Percentiles rank a stretch among this genome's conserved stretches.
phyloP scores from a whole-genome alignment of 2,888 invertebrate genomes.

The Lepidochitona cinerea region DNA sequence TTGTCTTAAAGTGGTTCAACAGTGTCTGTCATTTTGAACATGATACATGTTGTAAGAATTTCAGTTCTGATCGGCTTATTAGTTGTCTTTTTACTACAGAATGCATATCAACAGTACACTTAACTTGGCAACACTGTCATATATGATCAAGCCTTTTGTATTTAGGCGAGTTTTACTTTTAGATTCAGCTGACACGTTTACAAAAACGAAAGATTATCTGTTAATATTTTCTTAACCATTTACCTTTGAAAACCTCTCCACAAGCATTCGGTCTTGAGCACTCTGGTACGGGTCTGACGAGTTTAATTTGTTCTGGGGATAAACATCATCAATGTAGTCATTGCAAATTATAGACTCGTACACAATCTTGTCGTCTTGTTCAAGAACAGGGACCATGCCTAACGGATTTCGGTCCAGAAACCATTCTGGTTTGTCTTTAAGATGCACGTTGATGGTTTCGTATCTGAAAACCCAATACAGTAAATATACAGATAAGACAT shows the following conservation, averaged over 20 bases:
- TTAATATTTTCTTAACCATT: no score
- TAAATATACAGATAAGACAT: not conserved
- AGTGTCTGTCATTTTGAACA: no score
- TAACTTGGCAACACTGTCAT: no score
- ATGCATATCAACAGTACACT: no score
- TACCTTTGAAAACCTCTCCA: conserved; percentile 35
- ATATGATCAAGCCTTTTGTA: no score
- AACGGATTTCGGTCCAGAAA: conserved; percentile 71
- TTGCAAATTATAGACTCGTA: conserved; percentile 74
- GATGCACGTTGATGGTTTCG: conserved; percentile 72
- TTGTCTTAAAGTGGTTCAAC: no score
- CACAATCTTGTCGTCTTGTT: conserved; percentile 72
- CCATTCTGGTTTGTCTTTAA: conserved; percentile 73
- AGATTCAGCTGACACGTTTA: no score
- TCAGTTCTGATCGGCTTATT: no score
- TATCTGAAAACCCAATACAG: conserved; percentile 54
- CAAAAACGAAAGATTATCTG: no score
- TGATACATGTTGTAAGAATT: no score
- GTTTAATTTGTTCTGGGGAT: conserved; percentile 73
- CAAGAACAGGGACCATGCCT: conserved; percentile 72
- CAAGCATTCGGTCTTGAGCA: conserved; percentile 46
- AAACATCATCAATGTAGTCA: conserved; percentile 75
- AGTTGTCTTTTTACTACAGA: no score
- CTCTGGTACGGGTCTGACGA: conserved; percentile 69
- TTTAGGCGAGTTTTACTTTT: no score